phyloP scores from a whole-genome alignment of 2,797 vertebrate genomes.

The Pampus argenteus region DNA sequence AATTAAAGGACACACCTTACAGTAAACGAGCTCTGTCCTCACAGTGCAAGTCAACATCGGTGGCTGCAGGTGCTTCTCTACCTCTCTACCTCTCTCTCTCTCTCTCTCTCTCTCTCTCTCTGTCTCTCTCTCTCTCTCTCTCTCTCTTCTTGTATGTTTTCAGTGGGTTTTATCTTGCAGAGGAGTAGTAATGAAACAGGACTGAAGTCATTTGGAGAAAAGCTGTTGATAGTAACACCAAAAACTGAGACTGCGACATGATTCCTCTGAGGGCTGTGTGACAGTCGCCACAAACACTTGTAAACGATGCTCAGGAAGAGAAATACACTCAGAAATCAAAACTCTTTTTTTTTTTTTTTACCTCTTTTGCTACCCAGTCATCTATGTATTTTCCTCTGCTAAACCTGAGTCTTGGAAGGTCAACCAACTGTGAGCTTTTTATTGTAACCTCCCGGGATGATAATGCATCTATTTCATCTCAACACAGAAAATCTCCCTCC shows the following conservation, averaged over 20 bases:
- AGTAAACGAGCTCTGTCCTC: constrained; percentile 49
- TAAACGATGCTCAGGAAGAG: constrained; percentile 37
- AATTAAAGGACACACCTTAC: constrained; percentile 59
- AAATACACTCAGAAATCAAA: constrained; percentile 53
- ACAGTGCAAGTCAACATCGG: constrained; percentile 24
- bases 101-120: neutral
- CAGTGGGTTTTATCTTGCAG: constrained; percentile 45
- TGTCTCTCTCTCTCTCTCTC: neutral
- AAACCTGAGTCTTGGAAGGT: constrained; percentile 46
- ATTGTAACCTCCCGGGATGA: constrained; percentile 51
- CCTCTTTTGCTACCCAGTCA: constrained; percentile 2
- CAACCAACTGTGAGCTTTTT: constrained; percentile 50
- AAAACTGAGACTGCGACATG: constrained; percentile 28
- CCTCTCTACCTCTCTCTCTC: neutral
- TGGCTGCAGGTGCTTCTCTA: constrained; percentile 45
- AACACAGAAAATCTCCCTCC: constrained; percentile 56
- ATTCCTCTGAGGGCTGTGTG: constrained; percentile 52
- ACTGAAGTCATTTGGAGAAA: constrained; percentile 46
- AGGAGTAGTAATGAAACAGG: constrained; percentile 51
- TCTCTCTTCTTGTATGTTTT: constrained; percentile 18
- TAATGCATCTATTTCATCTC: constrained; percentile 61
- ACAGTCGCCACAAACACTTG: constrained; percentile 32
- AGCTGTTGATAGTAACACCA: constrained; percentile 54
- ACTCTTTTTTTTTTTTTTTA: constrained; percentile 15
- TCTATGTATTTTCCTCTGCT: constrained; percentile 33